Conservation (phyloP, 2,113 vertebrate genomes). For the Callionymus lyra region DNA sequence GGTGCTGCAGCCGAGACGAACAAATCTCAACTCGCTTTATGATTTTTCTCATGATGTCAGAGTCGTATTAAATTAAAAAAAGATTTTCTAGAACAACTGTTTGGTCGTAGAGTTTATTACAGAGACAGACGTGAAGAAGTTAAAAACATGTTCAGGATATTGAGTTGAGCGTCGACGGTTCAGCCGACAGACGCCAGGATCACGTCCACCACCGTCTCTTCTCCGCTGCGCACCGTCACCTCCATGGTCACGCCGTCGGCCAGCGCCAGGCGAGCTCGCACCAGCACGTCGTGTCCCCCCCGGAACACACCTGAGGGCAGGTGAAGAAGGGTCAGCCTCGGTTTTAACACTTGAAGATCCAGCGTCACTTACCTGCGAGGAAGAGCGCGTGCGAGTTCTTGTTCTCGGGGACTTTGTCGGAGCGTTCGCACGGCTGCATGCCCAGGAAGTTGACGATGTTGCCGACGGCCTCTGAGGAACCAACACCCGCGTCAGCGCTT, state of each 20-base stretch:
- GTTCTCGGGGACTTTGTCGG: conserved; percentile 96
- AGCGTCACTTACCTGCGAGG: conserved; percentile 75
- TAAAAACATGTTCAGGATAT: too few relatives aligned
- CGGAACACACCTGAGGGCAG: conserved; percentile 84
- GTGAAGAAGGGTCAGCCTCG: neutral
- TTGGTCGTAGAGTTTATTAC: neutral
- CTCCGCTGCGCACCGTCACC: conserved; percentile 86
- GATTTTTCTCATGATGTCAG: too few relatives aligned
- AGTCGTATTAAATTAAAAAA: too few relatives aligned
- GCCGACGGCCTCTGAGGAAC: conserved; percentile 80
- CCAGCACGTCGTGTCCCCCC: conserved; percentile 77
- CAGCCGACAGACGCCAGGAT: conserved; percentile 92
- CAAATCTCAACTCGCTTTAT: too few relatives aligned
- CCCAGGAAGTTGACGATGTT: conserved; percentile 94
- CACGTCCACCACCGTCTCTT: conserved; percentile 80
- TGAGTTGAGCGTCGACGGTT: conserved; percentile 14
- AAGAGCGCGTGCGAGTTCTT: conserved; percentile 92
- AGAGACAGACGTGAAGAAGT: conserved; percentile 1
- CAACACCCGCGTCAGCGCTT: too few relatives aligned
- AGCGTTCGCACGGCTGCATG: conserved; percentile 97
- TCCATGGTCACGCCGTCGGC: conserved; percentile 97
- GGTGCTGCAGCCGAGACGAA: too few relatives aligned
- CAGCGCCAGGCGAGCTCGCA: conserved; percentile 83
- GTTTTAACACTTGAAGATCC: neutral
- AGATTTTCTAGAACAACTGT: neutral